Base-by-base conservation (phyloP, 2,113 vertebrate genomes). In the Cricetomys ansorgei region DNA sequence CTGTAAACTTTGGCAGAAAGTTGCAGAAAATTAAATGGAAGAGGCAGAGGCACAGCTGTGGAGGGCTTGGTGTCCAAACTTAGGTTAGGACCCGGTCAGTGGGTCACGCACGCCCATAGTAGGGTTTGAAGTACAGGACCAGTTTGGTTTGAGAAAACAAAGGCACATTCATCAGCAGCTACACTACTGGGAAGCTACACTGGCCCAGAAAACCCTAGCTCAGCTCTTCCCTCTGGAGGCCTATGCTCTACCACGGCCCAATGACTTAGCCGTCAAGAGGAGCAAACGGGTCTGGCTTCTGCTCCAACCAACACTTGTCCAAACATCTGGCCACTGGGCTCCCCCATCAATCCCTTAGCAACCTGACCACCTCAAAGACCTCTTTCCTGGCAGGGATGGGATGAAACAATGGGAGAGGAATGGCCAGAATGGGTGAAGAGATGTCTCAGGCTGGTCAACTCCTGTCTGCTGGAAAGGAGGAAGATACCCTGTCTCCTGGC, bases 371-470 rank as follows among this genome's bases (percentile, higher is more conserved):
- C 40, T 53, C 67, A 13, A 13, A 4, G 57, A 13, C 31, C 34
- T 12, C 34, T 57, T 48, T 12, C 3, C 15, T 27, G 31, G 83
- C 55, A 12, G 27, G 40, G 76, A 40, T 34, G 34, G 0, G 0
- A 5, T 8, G 13, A 69, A n/a, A n/a, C n/a, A n/a, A 8, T 15
- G 59, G 45, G 16, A 1, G 8, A 1, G 0, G 10, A 48, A 21
- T 17, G 79, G 34, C 8, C 94, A 34, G 89, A 89, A 88, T 59
- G 0, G 0, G 34, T 17, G 2, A 79, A 23, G 3, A 45, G n/a
- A 53, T 2, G 25, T 70, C 12, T 25, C 3, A 34, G 31, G 29
- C 59, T 21, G n/a, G 5, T 40, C 73, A 3, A 31, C 3, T 43
- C 21, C 43, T 0, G 19, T n/a, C 15, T 7, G 11, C 0, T 2